Evolutionary conservation across 2,888 invertebrate species (phyloP), one percentile per base, ranked within the genome.

Genomic region (Epinotia brunnichana): DNA sequence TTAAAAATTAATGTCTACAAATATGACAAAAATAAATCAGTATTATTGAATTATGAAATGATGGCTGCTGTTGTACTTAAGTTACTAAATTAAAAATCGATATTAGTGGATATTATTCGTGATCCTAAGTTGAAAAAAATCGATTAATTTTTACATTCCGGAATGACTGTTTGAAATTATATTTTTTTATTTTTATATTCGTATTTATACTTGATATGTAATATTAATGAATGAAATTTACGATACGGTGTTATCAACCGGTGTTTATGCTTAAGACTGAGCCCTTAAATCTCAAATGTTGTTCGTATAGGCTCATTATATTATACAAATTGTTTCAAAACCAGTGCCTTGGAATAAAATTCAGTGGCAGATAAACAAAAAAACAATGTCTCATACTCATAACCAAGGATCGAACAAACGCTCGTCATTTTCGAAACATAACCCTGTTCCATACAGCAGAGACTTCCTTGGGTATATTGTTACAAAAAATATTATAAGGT

Each of bases 21-120:
- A 48, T 19, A 35, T 61, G 72, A 74, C 77, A 76, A 77, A 74
- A 76, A 69, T 64, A 64, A 79, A 79, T 81, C 83, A 83, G 83
- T 83, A 83, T 83, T 83, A 83, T 77, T 69, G 70, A 73, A 74
- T 69, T 54, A 68, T 62, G 48, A 68, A 63, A 39, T 17, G 57
- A 48, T 60, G 72, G 75, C 74, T 70, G 56, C 74, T 64, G 60
- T 29, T 73, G 76, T 78, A 78, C 77, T 76, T 77, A 75, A 74
- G 71, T 64, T 63, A 64, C 70, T 73, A 73, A 73, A 73, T 73
- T 69, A 60, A 63, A 56, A 61, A 70, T 56, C 64, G 74, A 74
- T 70, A 67, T 74, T 74, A 61, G 70, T 70, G 54, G 56, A 70
- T 74, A 70, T 68, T 72, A 56, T 57, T 54, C 54, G 44, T 73